Evolutionary conservation across 2,888 invertebrate genomes (phyloP), one percentile per base, ranked within the genome.

Genomic region (Ophion obscuratus): DNA sequence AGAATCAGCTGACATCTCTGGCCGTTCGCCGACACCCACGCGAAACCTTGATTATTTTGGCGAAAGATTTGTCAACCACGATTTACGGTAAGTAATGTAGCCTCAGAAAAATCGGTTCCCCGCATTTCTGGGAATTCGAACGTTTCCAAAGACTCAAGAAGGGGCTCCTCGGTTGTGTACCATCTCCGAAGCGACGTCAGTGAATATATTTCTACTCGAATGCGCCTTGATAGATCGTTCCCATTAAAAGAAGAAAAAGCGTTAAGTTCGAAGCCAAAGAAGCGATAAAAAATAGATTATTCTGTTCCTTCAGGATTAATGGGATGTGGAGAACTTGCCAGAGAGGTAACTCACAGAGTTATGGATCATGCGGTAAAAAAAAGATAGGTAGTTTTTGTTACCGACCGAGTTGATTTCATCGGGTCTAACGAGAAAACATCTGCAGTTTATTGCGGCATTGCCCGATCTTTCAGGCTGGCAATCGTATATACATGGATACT

Each of bases 11-110:
- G 64, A 62, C 53, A 57, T 47, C 47, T 20, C 74, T 79, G 66
- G 40, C 64, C 76, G 44, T 76, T 44, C 31, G n/a, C 74, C 47
- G 62, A 57, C 75, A 61, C 74, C 74, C 67, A n/a, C 80, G 67
- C 74, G 17, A 78, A 84, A 75, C 78, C 73, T 73, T 71, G 57
- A 59, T 66, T 20, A 24, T 59, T 47, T 73, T 64, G 64, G 71
- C 24, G 20, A 47, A 14, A 20, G 62, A 61, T 20, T 62, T 44
- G 44, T 74, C 14, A 36, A 24, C n/a, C 61, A 3, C 47, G 47
- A 47, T 14, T 14, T 47, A 14, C 47, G 47, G 14, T 11, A 74
- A 74, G 61, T 36, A 62, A 74, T 61, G 36, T 40, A 20, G n/a
- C 24, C 20, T 59, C n/a, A 24, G 57, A 20, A 27, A 31, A 66